Evolutionary conservation across 2,888 invertebrate genomes (phyloP).

Genomic region (Epistrophe grossulariae): DNA sequence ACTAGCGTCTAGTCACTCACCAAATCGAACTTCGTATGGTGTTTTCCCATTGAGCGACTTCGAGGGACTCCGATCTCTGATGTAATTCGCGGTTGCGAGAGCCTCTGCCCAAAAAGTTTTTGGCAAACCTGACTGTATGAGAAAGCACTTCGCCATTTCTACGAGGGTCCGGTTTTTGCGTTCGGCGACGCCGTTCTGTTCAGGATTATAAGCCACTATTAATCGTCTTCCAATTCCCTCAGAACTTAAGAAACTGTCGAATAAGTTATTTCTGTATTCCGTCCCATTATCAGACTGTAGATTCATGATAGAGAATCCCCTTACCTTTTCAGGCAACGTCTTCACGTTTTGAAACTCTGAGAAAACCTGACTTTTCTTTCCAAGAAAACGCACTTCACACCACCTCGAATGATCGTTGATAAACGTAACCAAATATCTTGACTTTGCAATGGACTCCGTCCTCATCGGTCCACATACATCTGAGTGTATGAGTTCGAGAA

Average conservation of each 20-base stretch:
- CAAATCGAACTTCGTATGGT: conserved; percentile 9
- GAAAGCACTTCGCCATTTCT: too few relatives aligned
- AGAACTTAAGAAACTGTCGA: not conserved
- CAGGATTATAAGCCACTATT: too few relatives aligned
- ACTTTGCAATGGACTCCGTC: not conserved
- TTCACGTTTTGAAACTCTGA: not conserved
- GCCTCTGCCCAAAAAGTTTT: conserved; percentile 7
- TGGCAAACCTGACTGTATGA: not conserved
- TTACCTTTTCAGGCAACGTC: not conserved
- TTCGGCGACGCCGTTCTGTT: not conserved
- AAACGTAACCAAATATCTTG: not conserved
- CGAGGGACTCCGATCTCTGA: conserved; percentile 13
- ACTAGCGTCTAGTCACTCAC: not conserved
- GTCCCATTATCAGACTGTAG: not conserved
- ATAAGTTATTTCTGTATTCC: not conserved
- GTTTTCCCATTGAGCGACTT: conserved; percentile 1
- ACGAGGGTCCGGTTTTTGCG: too few relatives aligned
- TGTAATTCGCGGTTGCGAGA: conserved; percentile 3
- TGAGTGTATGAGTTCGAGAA: not conserved
- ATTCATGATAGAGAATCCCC: not conserved
- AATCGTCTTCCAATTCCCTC: too few relatives aligned
- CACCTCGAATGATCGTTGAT: not conserved
- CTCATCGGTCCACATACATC: not conserved
- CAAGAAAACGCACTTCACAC: conserved; percentile 1
- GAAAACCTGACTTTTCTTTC: not conserved